These are phyloP conservation scores for Cyclophora punctaria DNA, from an alignment of 2,888 invertebrate species.

Conservation along the genomic window DNA sequence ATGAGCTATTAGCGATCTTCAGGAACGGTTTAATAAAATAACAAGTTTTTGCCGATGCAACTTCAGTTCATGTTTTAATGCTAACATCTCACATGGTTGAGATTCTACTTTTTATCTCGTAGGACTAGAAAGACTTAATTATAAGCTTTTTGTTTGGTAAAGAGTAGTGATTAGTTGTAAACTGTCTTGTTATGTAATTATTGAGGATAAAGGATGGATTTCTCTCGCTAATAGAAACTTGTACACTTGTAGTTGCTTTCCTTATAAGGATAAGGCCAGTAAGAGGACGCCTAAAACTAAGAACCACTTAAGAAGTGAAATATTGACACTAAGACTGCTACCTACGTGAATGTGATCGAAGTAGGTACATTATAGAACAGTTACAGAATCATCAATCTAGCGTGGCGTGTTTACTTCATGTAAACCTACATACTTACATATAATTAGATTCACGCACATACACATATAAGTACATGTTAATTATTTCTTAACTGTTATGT, in stretches of 20 bases:
- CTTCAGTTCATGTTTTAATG: background rate
- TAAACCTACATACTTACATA: slow-evolving; percentile 18
- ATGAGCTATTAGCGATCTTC: slow-evolving; percentile 31
- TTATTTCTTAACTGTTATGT: slow-evolving; percentile 19
- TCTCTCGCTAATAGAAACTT: background rate
- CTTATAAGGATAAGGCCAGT: background rate
- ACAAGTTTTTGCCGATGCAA: slow-evolving; percentile 14
- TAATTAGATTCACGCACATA: slow-evolving; percentile 21
- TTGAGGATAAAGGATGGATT: background rate
- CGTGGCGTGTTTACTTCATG: slow-evolving; percentile 11
- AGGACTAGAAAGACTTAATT: no score
- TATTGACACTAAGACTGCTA: no score
- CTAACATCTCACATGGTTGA: no score
- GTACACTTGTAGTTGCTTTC: background rate
- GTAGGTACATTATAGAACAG: background rate
- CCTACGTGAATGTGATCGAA: no score
- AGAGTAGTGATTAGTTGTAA: no score
- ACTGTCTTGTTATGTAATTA: no score
- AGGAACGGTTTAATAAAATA: slow-evolving; percentile 19
- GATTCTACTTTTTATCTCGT: no score
- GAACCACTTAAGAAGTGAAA: no score
- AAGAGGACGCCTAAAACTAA: no score
- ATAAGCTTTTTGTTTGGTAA: no score
- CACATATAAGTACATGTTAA: slow-evolving; percentile 3
- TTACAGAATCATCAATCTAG: slow-evolving; percentile 14